phyloP scores from a whole-genome alignment of 92 coral and sea anemone genomes.

The Paramuricea clavata region DNA sequence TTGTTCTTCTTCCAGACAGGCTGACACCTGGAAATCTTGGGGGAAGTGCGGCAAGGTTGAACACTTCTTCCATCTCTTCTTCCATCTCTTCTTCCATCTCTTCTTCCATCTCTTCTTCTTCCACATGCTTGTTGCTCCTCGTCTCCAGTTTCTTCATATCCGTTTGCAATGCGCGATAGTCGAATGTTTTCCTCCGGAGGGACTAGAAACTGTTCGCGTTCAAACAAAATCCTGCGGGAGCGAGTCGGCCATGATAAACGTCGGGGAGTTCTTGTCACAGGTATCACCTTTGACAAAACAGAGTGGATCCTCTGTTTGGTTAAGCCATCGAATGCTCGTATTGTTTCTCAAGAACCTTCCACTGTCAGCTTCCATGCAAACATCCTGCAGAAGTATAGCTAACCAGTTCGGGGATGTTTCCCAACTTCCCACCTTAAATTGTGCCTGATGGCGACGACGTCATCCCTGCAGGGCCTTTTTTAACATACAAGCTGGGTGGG shows the following conservation, averaged over 20 bases:
- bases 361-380: conserved; percentile 38
- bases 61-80: neutral
- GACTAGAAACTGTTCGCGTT: conserved; percentile 24
- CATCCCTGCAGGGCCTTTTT: no score
- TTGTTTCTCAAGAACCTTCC: conserved; percentile 47
- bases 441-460: conserved; percentile 60
- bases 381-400: conserved; percentile 56
- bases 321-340: conserved; percentile 52
- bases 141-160: conserved; percentile 51
- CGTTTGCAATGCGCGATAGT: conserved; percentile 52
- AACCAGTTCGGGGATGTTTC: conserved; percentile 63
- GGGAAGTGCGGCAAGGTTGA: conserved; percentile 27
- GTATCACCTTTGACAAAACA: conserved; percentile 48
- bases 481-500: no score
- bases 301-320: conserved; percentile 56
- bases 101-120: conserved; percentile 15
- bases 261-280: conserved; percentile 48
- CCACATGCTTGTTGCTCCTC: conserved; percentile 19
- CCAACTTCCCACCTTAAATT: conserved; percentile 55
- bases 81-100: neutral
- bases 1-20: conserved; percentile 64
- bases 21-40: conserved; percentile 57
- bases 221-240: conserved; percentile 22
- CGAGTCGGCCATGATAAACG: conserved; percentile 49
- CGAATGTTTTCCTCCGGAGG: conserved; percentile 52